Percentiles rank a stretch among this genome's conserved stretches.
Conservation (phyloP, 2,888 invertebrate genomes). For the Brachynemurus nebulosus region DNA sequence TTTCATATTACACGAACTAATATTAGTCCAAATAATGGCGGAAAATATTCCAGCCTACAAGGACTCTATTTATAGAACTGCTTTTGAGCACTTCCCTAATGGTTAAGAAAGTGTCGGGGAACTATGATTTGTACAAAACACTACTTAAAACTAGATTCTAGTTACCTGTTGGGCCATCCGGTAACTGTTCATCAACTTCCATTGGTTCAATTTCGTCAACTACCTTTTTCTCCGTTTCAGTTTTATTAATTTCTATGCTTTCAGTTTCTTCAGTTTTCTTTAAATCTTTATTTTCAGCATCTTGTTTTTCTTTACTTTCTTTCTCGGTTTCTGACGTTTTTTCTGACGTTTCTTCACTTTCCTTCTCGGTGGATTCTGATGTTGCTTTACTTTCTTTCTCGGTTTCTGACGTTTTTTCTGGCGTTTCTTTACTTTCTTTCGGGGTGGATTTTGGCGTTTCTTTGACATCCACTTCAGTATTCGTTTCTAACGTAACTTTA, state of each 20-base stretch:
- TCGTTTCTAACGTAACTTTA: background rate
- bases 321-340: slow-evolving; percentile 6
- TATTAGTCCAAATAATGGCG: too few relatives aligned
- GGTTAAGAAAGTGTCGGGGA: too few relatives aligned
- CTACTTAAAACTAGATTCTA: background rate
- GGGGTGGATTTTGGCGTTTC: too few relatives aligned
- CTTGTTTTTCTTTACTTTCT: slow-evolving; percentile 4
- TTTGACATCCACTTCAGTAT: slow-evolving; percentile 1
- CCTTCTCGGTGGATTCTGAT: too few relatives aligned
- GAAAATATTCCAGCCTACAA: too few relatives aligned
- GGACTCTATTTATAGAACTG: too few relatives aligned
- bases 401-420: slow-evolving; percentile 1
- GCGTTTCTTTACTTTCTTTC: too few relatives aligned
- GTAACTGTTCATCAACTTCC: background rate
- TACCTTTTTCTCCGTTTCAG: background rate
- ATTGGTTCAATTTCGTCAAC: background rate
- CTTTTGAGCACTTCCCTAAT: too few relatives aligned
- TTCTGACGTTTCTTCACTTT: background rate
- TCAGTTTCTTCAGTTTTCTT: too few relatives aligned
- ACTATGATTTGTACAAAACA: background rate
- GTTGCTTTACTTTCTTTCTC: slow-evolving; percentile 7
- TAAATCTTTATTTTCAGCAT: too few relatives aligned
- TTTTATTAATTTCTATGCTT: background rate
- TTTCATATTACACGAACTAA: too few relatives aligned
- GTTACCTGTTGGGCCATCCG: background rate